A percentile compares a stretch with the other conserved stretches of the same genome.
phyloP scores from a whole-genome alignment of 1,140 invertebrate species.

The Drosophila yakuba region DNA sequence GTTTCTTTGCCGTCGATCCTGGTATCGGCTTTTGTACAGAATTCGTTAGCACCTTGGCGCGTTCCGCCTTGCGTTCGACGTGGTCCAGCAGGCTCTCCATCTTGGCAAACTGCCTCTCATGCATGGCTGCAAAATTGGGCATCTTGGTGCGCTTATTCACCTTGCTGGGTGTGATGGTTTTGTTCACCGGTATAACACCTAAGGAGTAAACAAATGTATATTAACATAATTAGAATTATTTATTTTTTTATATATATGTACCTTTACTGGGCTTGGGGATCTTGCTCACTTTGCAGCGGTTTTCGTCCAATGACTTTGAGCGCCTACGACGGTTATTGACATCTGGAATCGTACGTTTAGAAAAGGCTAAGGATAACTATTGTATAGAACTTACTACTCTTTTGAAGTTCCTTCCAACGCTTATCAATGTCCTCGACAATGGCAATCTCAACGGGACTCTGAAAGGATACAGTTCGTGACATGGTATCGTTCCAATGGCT shows the following conservation, averaged over 20 bases:
- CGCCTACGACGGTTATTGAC: constrained; percentile 66
- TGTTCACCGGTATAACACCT: constrained; percentile 18
- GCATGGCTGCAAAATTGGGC: constrained; percentile 88
- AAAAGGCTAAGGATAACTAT: neutral
- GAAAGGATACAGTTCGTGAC: constrained; percentile 57
- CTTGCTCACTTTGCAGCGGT: neutral
- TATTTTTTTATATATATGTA: neutral
- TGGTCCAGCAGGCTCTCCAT: constrained; percentile 88
- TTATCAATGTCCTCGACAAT: constrained; percentile 42
- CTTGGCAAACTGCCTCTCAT: constrained; percentile 87
- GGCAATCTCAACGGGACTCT: constrained; percentile 55
- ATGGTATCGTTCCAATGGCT: constrained; percentile 19
- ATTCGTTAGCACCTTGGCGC: constrained; percentile 83
- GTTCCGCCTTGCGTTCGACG: constrained; percentile 85
- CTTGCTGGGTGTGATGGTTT: constrained; percentile 37
- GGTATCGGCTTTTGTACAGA: constrained; percentile 46
- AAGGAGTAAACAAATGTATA: neutral
- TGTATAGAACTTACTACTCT: constrained; percentile 40
- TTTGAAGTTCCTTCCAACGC: constrained; percentile 30
- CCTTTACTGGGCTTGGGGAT: constrained; percentile 59
- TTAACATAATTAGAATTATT: neutral
- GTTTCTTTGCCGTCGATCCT: constrained; percentile 37
- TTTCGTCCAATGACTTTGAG: constrained; percentile 64
- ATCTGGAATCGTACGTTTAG: constrained; percentile 34
- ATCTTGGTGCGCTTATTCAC: constrained; percentile 84